phyloP scores from a whole-genome alignment of 2,888 invertebrate species.

The Tetranychus piercei region DNA sequence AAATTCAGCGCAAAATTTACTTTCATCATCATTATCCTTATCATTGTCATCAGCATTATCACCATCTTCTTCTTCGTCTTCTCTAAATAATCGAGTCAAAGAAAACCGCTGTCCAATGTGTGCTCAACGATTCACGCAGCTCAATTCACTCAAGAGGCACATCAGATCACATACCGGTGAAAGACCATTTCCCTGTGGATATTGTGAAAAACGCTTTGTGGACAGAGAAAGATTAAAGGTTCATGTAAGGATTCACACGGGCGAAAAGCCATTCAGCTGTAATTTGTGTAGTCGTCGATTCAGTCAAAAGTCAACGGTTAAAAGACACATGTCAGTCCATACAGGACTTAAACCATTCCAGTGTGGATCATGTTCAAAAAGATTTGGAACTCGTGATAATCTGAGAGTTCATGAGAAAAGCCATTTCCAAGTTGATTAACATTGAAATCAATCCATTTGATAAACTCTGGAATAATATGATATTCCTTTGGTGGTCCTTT shows the following conservation, averaged over 20 bases:
- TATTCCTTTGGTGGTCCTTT: neutral
- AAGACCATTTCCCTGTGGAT: conserved; percentile 28
- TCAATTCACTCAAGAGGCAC: conserved; percentile 56
- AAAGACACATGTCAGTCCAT: conserved; percentile 41
- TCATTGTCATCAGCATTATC: neutral
- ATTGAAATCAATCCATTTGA: neutral
- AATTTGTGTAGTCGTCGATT: conserved; percentile 28
- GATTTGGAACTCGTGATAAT: conserved; percentile 38
- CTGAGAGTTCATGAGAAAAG: conserved; percentile 28
- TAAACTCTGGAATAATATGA: neutral
- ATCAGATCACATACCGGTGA: conserved; percentile 37
- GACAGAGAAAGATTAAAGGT: conserved; percentile 28
- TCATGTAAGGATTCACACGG: conserved; percentile 28
- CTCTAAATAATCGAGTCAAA: neutral
- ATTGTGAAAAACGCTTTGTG: conserved; percentile 27
- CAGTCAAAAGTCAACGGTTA: conserved; percentile 28
- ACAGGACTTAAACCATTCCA: conserved; percentile 47
- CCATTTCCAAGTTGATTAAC: conserved; percentile 18
- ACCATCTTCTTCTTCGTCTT: too few species aligned
- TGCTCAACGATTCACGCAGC: conserved; percentile 53
- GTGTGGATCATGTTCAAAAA: conserved; percentile 54
- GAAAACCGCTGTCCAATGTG: conserved; percentile 36
- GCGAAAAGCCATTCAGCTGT: conserved; percentile 28
- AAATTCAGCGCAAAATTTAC: neutral
- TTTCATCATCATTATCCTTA: neutral